Percentiles rank a stretch among this genome's conserved stretches.
Evolutionary conservation across 2,888 invertebrate genomes (phyloP).

Genomic region (Mythimna pallens): DNA sequence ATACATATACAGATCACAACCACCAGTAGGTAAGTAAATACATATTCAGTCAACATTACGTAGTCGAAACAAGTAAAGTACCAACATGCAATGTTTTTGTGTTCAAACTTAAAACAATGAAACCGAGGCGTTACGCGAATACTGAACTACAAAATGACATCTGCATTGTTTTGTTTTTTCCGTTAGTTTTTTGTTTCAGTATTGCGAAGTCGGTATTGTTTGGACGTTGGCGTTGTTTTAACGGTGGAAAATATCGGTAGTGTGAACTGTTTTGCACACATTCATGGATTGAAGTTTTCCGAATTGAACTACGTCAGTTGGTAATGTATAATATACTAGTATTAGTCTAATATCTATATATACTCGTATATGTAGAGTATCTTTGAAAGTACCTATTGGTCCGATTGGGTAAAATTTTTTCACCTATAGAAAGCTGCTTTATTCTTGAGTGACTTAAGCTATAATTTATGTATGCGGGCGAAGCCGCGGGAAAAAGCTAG

Average conservation of each 20-base stretch:
- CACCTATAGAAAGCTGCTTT: too few relatives aligned
- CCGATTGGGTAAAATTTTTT: too few relatives aligned
- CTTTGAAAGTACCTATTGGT: too few relatives aligned
- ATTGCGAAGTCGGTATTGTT: constrained; percentile 29
- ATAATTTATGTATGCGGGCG: too few relatives aligned
- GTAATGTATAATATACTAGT: too few relatives aligned
- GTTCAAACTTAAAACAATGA: constrained; percentile 40
- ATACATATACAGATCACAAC: neutral
- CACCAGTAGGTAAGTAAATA: too few relatives aligned
- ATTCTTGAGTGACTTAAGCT: too few relatives aligned
- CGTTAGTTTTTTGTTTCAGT: constrained; percentile 50
- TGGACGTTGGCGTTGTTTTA: constrained; percentile 24
- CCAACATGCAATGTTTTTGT: constrained; percentile 16
- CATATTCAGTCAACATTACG: constrained; percentile 9
- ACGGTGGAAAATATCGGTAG: constrained; percentile 5
- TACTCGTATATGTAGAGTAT: too few relatives aligned
- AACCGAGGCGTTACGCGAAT: constrained; percentile 36
- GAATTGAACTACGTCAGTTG: neutral
- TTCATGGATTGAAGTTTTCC: constrained; percentile 1
- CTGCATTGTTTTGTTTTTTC: constrained; percentile 50
- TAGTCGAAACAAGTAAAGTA: constrained; percentile 6
- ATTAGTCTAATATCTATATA: too few relatives aligned
- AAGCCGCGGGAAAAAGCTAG: too few relatives aligned
- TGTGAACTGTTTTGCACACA: constrained; percentile 8
- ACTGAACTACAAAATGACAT: constrained; percentile 47